phyloP scores from a whole-genome alignment of 92 coral and sea anemone species.

The Montipora capitata region DNA sequence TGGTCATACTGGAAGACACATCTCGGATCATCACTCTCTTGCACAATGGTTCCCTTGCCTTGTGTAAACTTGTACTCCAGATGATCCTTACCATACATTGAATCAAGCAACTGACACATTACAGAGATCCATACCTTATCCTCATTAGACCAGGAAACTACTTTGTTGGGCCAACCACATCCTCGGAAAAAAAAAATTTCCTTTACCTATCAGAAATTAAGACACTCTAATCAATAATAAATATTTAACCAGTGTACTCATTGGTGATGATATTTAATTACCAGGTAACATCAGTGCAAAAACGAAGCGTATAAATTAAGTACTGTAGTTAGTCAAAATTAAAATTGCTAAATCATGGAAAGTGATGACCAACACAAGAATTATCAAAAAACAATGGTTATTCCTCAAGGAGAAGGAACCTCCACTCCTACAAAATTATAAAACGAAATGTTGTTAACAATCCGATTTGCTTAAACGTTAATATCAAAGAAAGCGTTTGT shows the following conservation, averaged over 20 bases:
- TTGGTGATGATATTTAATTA: background rate
- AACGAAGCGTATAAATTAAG: no score
- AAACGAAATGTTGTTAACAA: no score
- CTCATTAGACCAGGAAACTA: conserved; percentile 23
- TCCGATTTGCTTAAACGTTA: no score
- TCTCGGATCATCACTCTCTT: conserved; percentile 49
- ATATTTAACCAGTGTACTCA: background rate
- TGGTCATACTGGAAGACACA: conserved; percentile 50
- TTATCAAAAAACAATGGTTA: no score
- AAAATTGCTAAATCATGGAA: background rate
- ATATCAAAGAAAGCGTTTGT: no score
- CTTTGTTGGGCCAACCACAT: conserved; percentile 73
- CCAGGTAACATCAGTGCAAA: background rate
- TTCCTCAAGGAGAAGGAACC: no score
- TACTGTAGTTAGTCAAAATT: background rate
- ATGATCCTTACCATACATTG: conserved; percentile 60
- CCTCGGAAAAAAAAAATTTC: conserved; percentile 57
- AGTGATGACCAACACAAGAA: background rate
- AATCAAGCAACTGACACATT: conserved; percentile 24
- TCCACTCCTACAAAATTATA: no score
- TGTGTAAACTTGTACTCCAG: conserved; percentile 41
- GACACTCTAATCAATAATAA: background rate
- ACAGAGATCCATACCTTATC: conserved; percentile 59
- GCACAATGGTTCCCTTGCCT: conserved; percentile 48
- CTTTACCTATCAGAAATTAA: conserved; percentile 31